Percentiles rank a stretch among this genome's conserved stretches.
Conservation (phyloP, 2,797 vertebrate species). For the Coendou prehensilis region DNA sequence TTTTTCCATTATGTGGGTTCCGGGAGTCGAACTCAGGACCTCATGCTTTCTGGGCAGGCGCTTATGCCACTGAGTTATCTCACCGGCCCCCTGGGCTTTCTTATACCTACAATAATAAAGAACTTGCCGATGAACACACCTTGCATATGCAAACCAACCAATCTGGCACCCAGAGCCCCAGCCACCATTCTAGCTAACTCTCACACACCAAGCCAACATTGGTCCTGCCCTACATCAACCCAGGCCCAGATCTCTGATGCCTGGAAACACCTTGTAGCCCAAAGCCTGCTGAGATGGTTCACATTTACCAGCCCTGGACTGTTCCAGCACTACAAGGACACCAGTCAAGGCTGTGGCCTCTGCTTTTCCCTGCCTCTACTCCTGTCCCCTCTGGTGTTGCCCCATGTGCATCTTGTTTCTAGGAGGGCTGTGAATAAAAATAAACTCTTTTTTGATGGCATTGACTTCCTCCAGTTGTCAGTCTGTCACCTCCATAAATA, state of each 20-base stretch:
- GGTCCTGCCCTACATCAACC: background rate
- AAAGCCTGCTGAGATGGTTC: accelerated
- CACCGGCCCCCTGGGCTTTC: background rate
- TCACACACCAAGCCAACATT: background rate
- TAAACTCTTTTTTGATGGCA: background rate
- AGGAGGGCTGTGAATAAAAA: background rate
- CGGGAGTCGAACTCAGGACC: too few species aligned
- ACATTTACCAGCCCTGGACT: accelerated
- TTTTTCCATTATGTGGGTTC: too few species aligned
- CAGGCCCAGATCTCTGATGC: background rate
- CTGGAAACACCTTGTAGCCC: accelerated
- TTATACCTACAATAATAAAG: background rate
- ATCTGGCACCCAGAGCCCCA: background rate
- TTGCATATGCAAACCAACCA: background rate
- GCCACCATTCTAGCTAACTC: background rate
- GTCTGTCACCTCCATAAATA: background rate
- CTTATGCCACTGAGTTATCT: too few species aligned
- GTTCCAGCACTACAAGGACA: background rate
- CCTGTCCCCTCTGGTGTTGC: background rate
- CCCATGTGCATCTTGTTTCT: background rate
- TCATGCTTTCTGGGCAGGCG: too few species aligned
- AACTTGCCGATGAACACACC: background rate
- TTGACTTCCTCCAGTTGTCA: background rate
- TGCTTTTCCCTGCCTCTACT: accelerated
- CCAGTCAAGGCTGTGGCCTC: background rate